A percentile compares a stretch with the other conserved stretches of the same genome.
Conservation (phyloP, 2,888 invertebrate genomes). For the Blastobasis lacticolella region DNA sequence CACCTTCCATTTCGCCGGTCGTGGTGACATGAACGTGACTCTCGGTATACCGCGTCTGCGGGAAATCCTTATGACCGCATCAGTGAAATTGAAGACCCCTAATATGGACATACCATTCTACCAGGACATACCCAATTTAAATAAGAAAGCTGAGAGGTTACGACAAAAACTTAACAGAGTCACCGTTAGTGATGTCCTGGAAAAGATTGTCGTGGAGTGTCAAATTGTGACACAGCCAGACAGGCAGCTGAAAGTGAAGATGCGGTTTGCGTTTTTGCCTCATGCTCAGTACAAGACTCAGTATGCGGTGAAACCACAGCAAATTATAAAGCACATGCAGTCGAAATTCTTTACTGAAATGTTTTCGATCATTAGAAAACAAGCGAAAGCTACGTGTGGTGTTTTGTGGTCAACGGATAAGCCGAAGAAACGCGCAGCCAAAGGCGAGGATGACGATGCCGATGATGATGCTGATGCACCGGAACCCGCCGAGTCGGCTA, state of each 20-base stretch:
- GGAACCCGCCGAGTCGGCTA: slow-evolving; percentile 1
- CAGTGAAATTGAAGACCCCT: slow-evolving; percentile 95
- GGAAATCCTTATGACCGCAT: slow-evolving; percentile 97
- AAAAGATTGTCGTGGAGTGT: slow-evolving; percentile 78
- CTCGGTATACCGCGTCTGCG: slow-evolving; percentile 98
- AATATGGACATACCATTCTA: slow-evolving; percentile 94
- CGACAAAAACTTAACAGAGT: slow-evolving; percentile 84
- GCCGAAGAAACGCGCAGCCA: slow-evolving; percentile 38
- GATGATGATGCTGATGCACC: slow-evolving; percentile 38
- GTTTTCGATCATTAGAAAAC: slow-evolving; percentile 76
- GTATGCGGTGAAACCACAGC: slow-evolving; percentile 80
- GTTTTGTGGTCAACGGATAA: slow-evolving; percentile 67
- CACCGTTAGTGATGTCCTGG: slow-evolving; percentile 84
- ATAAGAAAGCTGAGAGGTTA: slow-evolving; percentile 79
- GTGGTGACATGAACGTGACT: slow-evolving; percentile 99
- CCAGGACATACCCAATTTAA: slow-evolving; percentile 49
- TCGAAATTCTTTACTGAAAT: slow-evolving; percentile 79
- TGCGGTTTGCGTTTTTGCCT: slow-evolving; percentile 84
- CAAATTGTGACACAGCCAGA: slow-evolving; percentile 71
- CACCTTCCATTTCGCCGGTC: slow-evolving; percentile 99
- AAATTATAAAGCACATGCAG: slow-evolving; percentile 84
- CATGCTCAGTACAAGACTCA: slow-evolving; percentile 81
- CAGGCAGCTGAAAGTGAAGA: slow-evolving; percentile 76
- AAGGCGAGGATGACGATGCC: slow-evolving; percentile 52
- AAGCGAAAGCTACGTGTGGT: slow-evolving; percentile 68